Percentiles rank a stretch among this genome's conserved stretches.
Evolutionary conservation across 2,888 invertebrate genomes (phyloP).

Genomic region (Embidobia sp.): DNA sequence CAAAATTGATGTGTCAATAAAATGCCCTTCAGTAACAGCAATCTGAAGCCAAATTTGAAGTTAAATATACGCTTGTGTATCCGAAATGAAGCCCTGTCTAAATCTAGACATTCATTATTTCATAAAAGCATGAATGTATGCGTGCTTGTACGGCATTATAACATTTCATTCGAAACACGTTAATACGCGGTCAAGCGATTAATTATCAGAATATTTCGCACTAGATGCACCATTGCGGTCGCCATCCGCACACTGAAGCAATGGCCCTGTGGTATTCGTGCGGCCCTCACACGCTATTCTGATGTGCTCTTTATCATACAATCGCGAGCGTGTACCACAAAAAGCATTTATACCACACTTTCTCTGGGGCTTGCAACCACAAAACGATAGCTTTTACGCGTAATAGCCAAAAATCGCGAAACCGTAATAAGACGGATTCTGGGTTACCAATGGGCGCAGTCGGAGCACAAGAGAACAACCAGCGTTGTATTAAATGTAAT

Average conservation of each 20-base stretch:
- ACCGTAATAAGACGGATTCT: background rate
- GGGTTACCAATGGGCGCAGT: background rate
- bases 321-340: constrained; percentile 50
- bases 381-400: constrained; percentile 36
- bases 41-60: too few relatives aligned
- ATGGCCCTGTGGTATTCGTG: constrained; percentile 61
- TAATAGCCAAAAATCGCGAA: constrained; percentile 15
- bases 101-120: constrained; percentile 50
- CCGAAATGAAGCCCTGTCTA: too few relatives aligned
- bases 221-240: constrained; percentile 67
- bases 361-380: constrained; percentile 36
- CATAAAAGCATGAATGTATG: constrained; percentile 24
- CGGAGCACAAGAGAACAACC: too few relatives aligned
- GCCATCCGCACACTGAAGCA: constrained; percentile 58
- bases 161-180: constrained; percentile 56
- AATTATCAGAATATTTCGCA: constrained; percentile 77
- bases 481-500: too few relatives aligned
- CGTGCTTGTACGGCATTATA: constrained; percentile 47
- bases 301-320: constrained; percentile 58
- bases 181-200: constrained; percentile 68
- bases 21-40: too few relatives aligned
- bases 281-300: constrained; percentile 34
- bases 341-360: constrained; percentile 54
- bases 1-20: too few relatives aligned
- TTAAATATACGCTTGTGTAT: too few relatives aligned